Conservation (phyloP, 1,140 invertebrate species). For the Berghia stephanieae region DNA sequence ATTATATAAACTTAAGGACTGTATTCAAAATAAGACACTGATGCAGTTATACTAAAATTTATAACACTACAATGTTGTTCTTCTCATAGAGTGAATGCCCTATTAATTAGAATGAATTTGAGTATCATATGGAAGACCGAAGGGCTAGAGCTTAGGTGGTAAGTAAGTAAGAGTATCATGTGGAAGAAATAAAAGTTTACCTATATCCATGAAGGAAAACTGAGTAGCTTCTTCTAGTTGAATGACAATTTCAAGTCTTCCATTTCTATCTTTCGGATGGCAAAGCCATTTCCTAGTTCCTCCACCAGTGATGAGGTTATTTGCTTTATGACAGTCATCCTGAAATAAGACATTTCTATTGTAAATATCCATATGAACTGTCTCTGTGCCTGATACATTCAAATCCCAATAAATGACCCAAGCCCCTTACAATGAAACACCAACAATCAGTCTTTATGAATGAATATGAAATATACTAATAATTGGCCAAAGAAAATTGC, state of each 20-base stretch:
- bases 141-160: too few relatives aligned
- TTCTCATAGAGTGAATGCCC: too few relatives aligned
- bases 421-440: not conserved
- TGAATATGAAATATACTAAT: not conserved
- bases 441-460: conserved; percentile 10
- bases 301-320: conserved; percentile 47
- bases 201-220: conserved; percentile 56
- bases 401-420: not conserved
- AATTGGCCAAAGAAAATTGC: too few relatives aligned
- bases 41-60: too few relatives aligned
- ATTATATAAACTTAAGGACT: too few relatives aligned
- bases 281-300: conserved; percentile 56
- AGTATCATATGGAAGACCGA: too few relatives aligned
- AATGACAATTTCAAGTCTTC: conserved; percentile 48
- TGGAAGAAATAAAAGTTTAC: too few relatives aligned
- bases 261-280: conserved; percentile 45
- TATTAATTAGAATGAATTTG: too few relatives aligned
- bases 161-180: too few relatives aligned
- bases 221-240: conserved; percentile 50
- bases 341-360: conserved; percentile 30
- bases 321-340: conserved; percentile 54
- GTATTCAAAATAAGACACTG: too few relatives aligned
- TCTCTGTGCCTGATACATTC: not conserved
- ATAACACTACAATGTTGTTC: too few relatives aligned
- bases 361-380: not conserved